These are phyloP conservation scores for Homarus americanus DNA, from an alignment of 1,140 invertebrate genomes.

Conservation along the genomic window DNA sequence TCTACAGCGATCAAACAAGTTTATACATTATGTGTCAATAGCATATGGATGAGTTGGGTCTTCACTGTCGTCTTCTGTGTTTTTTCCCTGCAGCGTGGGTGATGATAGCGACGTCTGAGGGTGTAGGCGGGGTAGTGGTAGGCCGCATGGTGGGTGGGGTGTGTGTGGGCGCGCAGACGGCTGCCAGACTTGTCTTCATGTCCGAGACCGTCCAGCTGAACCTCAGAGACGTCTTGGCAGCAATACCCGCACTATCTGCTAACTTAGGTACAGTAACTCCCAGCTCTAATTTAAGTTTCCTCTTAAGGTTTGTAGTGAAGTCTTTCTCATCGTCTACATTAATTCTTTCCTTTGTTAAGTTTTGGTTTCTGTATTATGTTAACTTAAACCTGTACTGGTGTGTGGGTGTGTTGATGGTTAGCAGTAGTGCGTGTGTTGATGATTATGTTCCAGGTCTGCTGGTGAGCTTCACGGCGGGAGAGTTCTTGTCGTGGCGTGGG, in stretches of 20 bases:
- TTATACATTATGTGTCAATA: too few species aligned
- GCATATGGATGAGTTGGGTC: neutral
- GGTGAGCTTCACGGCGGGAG: constrained; percentile 25
- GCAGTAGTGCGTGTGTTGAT: too few species aligned
- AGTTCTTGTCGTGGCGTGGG: constrained; percentile 38
- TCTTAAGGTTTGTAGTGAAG: too few species aligned
- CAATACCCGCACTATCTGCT: constrained; percentile 33
- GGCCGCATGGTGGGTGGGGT: constrained; percentile 56
- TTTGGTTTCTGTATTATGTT: too few species aligned
- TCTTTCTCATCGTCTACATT: too few species aligned
- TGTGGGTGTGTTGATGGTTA: too few species aligned
- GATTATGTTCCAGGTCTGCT: constrained; percentile 10
- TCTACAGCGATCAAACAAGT: neutral
- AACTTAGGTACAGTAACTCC: constrained; percentile 41
- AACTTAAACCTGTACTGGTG: too few species aligned
- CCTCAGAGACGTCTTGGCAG: neutral
- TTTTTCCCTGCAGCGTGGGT: constrained; percentile 37
- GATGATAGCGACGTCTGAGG: constrained; percentile 28
- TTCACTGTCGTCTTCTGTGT: too few species aligned
- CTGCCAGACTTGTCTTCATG: constrained; percentile 42
- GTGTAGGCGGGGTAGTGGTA: constrained; percentile 12
- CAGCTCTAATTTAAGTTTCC: too few species aligned
- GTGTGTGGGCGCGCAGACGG: constrained; percentile 56
- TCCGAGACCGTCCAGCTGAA: constrained; percentile 47
- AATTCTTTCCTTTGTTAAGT: too few species aligned